phyloP scores from a whole-genome alignment of 2,888 invertebrate species.

The Achlya flavicornis region DNA sequence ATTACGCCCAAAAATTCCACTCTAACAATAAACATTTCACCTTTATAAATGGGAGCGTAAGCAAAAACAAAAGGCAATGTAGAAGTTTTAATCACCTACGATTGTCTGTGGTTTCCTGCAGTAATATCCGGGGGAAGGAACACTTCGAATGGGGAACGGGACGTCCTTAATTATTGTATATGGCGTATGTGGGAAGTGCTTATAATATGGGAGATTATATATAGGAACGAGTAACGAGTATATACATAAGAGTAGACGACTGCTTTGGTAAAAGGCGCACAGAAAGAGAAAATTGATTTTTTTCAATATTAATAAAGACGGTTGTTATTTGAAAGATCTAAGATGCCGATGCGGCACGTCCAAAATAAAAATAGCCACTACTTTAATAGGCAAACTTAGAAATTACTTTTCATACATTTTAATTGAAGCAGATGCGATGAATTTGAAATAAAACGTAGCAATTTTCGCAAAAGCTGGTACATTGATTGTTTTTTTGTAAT shows the following conservation, averaged over 20 bases:
- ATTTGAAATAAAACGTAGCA: no score
- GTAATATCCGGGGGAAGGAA: slow-evolving; percentile 18
- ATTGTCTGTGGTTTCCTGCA: slow-evolving; percentile 19
- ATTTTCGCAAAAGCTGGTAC: no score
- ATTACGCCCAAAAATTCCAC: not conserved
- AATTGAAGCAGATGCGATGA: no score
- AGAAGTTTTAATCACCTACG: slow-evolving; percentile 17
- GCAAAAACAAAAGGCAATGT: slow-evolving; percentile 8
- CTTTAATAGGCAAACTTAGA: no score
- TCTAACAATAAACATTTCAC: not conserved
- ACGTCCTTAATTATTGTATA: slow-evolving; percentile 22
- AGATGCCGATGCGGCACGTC: no score
- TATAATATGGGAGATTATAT: not conserved
- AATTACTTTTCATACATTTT: no score
- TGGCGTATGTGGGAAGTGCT: not conserved
- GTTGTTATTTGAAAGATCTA: no score
- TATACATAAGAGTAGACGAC: not conserved
- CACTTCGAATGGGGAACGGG: slow-evolving; percentile 15
- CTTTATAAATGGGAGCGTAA: not conserved
- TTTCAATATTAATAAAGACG: no score
- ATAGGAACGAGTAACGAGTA: not conserved
- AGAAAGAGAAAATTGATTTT: no score
- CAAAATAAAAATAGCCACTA: no score
- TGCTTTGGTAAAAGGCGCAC: no score
- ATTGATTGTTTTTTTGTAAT: no score